A percentile compares a stretch with the other conserved stretches of the same genome.
These are phyloP conservation scores for Selenia dentaria DNA, from an alignment of 2,888 invertebrate species.

Conservation along the genomic window DNA sequence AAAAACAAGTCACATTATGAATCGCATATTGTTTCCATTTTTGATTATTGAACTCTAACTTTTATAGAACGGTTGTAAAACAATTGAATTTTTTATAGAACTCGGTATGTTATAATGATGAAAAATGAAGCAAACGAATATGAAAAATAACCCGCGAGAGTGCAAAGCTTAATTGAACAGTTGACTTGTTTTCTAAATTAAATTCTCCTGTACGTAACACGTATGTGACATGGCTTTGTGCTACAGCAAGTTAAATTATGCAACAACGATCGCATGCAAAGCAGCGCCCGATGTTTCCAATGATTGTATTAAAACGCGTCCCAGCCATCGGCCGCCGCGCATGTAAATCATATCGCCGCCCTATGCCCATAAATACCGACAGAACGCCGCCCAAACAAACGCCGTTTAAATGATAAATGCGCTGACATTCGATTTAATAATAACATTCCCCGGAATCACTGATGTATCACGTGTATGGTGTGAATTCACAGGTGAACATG, in stretches of 20 bases:
- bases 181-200: conserved; percentile 27
- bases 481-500: conserved; percentile 49
- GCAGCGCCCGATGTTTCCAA: conserved; percentile 50
- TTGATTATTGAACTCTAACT: no score
- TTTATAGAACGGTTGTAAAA: no score
- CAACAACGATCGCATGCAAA: conserved; percentile 56
- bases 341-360: conserved; percentile 54
- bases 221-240: conserved; percentile 18
- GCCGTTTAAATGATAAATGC: conserved; percentile 60
- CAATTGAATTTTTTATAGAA: no score
- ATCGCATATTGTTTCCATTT: no score
- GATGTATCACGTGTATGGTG: conserved; percentile 36
- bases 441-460: conserved; percentile 35
- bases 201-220: conserved; percentile 3
- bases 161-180: conserved; percentile 1
- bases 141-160: no score
- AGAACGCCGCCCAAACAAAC: conserved; percentile 42
- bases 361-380: conserved; percentile 33
- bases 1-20: no score
- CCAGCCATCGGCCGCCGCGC: conserved; percentile 37
- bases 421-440: conserved; percentile 42
- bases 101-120: no score
- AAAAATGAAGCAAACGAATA: no score
- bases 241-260: conserved; percentile 21
- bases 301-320: conserved; percentile 40